phyloP scores from a whole-genome alignment of 2,113 vertebrate species.

The Cyrtonyx montezumae region DNA sequence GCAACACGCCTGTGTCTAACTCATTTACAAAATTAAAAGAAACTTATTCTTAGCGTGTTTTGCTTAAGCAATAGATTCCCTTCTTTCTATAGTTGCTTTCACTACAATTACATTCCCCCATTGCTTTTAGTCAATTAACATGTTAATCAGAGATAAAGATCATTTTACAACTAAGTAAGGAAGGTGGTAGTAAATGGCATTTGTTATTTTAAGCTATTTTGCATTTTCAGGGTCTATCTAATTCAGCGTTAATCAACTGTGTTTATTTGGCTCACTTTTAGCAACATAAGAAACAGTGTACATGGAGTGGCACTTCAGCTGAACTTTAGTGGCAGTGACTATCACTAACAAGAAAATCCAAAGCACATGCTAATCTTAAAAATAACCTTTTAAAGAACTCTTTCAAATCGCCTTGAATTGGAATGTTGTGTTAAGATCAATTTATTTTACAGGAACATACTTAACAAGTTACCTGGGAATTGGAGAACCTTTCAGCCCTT shows the following conservation, averaged over 20 bases:
- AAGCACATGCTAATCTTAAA: not conserved
- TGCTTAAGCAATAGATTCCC: not conserved
- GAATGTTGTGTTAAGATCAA: not conserved
- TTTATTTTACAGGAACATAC: not conserved
- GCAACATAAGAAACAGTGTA: not conserved
- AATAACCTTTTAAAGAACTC: not conserved
- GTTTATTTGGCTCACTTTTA: not conserved
- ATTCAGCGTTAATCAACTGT: not conserved
- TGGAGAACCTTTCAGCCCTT: constrained; percentile 50
- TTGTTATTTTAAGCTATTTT: not conserved
- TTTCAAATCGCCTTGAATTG: not conserved
- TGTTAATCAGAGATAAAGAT: not conserved
- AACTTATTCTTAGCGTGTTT: not conserved
- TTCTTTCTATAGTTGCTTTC: not conserved
- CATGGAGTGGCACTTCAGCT: not conserved
- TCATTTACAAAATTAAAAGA: not conserved
- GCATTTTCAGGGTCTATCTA: not conserved
- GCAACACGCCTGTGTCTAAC: not conserved
- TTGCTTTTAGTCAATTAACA: not conserved
- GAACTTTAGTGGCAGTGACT: not conserved
- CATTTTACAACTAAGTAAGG: not conserved
- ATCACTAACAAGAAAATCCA: not conserved
- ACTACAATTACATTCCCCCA: not conserved
- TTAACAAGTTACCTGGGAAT: constrained; percentile 75
- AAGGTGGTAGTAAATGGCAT: not conserved